phyloP scores from a whole-genome alignment of 2,113 vertebrate species.

The Nansenia antarctica region DNA sequence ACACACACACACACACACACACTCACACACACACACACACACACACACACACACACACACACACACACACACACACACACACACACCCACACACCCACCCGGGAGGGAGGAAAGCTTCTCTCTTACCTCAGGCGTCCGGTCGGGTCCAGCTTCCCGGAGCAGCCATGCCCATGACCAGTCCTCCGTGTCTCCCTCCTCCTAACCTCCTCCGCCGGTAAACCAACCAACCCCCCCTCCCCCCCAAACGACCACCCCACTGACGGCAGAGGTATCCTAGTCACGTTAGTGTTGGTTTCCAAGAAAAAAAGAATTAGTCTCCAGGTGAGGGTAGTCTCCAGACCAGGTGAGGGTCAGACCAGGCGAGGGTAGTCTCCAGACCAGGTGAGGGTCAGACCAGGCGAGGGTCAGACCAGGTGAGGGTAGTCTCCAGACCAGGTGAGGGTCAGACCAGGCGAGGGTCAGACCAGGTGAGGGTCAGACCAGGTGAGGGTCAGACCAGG shows the following conservation, averaged over 20 bases:
- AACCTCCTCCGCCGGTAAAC: conserved; percentile 62
- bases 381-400: background rate
- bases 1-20: conserved; percentile 18
- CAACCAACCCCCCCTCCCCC: conserved; percentile 60
- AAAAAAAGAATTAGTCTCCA: too few species aligned
- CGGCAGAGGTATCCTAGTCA: conserved; percentile 53
- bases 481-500: too few species aligned
- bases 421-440: too few species aligned
- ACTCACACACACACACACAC: background rate
- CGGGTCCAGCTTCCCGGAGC: conserved; percentile 73
- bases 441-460: too few species aligned
- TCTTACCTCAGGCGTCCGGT: conserved; percentile 79
- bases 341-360: too few species aligned
- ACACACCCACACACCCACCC: background rate
- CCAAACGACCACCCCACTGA: conserved; percentile 59
- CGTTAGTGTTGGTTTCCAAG: too few species aligned
- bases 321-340: too few species aligned
- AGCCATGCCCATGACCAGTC: conserved; percentile 79
- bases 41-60: background rate
- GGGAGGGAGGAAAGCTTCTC: background rate
- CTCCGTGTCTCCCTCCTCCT: conserved; percentile 62
- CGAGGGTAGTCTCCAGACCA: conserved; percentile 34
- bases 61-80: background rate
- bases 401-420: conserved; percentile 22
- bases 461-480: too few species aligned